A percentile compares a stretch with the other conserved stretches of the same genome.
These are phyloP conservation scores for Avahi laniger DNA, from an alignment of 2,797 vertebrate genomes.

Conservation along the genomic window DNA sequence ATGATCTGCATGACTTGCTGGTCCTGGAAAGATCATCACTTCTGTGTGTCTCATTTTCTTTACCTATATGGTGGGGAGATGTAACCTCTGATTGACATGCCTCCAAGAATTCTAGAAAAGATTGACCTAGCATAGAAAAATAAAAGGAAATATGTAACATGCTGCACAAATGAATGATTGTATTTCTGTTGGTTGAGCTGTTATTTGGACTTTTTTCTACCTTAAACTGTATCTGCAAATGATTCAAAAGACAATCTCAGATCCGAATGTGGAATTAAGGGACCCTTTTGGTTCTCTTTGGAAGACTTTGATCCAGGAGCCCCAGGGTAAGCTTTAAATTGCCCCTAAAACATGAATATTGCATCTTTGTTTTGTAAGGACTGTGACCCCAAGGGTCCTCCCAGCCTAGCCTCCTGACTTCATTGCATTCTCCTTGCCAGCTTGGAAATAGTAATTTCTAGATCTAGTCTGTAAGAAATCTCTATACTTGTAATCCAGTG, in stretches of 20 bases:
- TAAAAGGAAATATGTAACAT: neutral
- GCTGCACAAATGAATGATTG: neutral
- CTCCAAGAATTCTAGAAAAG: neutral
- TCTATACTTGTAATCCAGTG: neutral
- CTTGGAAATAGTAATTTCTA: neutral
- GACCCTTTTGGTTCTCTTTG: neutral
- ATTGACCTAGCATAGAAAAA: neutral
- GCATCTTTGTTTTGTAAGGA: neutral
- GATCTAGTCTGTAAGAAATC: accelerated
- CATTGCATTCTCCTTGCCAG: accelerated
- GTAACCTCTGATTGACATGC: neutral
- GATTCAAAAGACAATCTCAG: neutral
- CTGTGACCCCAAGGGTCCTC: neutral
- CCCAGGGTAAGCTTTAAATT: neutral
- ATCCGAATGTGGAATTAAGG: neutral
- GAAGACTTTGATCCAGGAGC: neutral
- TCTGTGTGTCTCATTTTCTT: neutral
- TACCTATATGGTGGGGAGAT: no score
- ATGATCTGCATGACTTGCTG: neutral
- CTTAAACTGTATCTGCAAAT: neutral
- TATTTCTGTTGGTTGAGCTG: neutral
- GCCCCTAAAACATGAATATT: neutral
- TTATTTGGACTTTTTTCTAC: neutral
- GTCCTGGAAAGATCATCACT: neutral
- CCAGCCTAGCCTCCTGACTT: no score